These are phyloP conservation scores for Gambusia holbrooki DNA, from an alignment of 2,113 vertebrate genomes.

Conservation along the genomic window DNA sequence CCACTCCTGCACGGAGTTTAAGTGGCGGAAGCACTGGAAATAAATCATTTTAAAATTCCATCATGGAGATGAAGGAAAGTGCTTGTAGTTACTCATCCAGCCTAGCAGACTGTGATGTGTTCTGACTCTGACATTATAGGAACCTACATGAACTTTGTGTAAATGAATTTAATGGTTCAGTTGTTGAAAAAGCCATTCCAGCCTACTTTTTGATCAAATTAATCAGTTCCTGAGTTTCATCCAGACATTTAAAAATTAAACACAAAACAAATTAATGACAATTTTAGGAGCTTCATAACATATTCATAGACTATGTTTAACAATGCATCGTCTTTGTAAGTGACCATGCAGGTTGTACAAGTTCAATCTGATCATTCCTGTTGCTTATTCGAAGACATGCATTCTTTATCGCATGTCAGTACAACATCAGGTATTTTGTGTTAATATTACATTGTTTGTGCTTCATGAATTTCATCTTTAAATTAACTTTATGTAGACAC, in stretches of 20 bases:
- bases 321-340: background rate
- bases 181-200: background rate
- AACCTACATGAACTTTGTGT: background rate
- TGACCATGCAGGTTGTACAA: slow-evolving; percentile 6
- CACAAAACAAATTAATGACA: background rate
- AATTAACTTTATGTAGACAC: too few relatives aligned
- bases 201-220: background rate
- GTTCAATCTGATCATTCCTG: background rate
- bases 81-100: background rate
- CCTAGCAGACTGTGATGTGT: background rate
- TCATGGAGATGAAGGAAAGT: background rate
- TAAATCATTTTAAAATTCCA: too few relatives aligned
- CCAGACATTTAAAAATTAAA: background rate
- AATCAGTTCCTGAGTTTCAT: background rate
- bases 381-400: background rate
- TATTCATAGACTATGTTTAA: too few relatives aligned
- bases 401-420: too few relatives aligned
- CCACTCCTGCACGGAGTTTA: too few relatives aligned
- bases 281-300: too few relatives aligned
- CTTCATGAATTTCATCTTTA: too few relatives aligned
- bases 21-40: too few relatives aligned
- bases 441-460: too few relatives aligned
- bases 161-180: background rate
- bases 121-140: background rate
- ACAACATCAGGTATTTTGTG: too few relatives aligned